Base-by-base conservation (phyloP, 2,888 invertebrate species). In the Oscheius myriophilus region DNA sequence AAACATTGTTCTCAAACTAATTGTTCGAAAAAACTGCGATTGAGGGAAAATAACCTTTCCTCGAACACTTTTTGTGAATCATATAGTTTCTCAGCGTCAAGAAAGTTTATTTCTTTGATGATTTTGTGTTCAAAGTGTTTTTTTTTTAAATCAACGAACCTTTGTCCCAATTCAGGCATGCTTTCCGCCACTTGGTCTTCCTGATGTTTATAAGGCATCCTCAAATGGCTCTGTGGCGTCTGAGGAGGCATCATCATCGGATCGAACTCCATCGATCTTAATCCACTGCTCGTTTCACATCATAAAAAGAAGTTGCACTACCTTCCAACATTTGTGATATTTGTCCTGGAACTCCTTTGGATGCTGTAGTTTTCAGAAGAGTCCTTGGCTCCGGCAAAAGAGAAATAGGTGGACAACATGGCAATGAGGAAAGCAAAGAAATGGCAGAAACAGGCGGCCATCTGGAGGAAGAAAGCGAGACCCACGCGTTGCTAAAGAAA, bases 191-290 rank as follows among this genome's bases (percentile, higher is more conserved):
- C 76, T 23, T 69, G 68, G 14, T 76, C 64, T 41, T 80, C 79
- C 41, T 82, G 75, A 11, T 73, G 71, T 55, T 73, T 73, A 52
- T 79, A 73, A 16, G 69, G 65, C 1, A 68, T 58, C 49, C 73
- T 71, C 11, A 70, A 63, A 39, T 73, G 69, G 23, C 73, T 67
- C n/a, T 76, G 66, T 39, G 82, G 80, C 18, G 80, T 80, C 51
- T 81, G 81, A 52, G 78, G 76, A 6, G 79, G 78, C 57, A 76
- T 79, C 75, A 80, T 78, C 65, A 79, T 67, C 16, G 80, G 79
- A 43, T 85, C 85, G 70, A 85, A 85, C 43, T 85, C 85, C 78
- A 84, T 85, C 2, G 85, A 85, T 70, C 84, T 84, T 73, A 68
- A 82, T 49, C 49, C 49, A 11, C 49, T 21, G 11, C 23, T 21